These are phyloP conservation scores for Lamprotornis superbus DNA, from an alignment of 2,113 vertebrate species.

Conservation along the genomic window DNA sequence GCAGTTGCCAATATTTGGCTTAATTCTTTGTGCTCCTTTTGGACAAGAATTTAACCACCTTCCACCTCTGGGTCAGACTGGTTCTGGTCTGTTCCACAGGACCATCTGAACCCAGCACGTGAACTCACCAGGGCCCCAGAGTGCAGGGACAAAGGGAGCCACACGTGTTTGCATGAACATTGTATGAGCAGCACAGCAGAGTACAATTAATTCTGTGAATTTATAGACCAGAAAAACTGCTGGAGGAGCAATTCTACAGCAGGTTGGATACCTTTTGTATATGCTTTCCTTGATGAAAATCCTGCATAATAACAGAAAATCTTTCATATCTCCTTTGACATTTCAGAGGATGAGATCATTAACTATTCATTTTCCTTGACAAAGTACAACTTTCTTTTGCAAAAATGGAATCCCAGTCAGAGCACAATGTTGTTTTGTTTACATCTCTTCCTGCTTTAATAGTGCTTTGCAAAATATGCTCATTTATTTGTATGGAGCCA, in stretches of 20 bases:
- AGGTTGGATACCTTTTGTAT: neutral
- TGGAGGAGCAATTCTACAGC: neutral
- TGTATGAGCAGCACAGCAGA: neutral
- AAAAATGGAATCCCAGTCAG: conserved; percentile 45
- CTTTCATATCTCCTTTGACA: neutral
- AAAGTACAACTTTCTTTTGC: conserved; percentile 16
- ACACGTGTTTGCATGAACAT: accelerated
- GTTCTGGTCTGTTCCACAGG: neutral
- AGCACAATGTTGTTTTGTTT: conserved; percentile 32
- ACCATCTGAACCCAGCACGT: accelerated
- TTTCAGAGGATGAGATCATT: conserved; percentile 42
- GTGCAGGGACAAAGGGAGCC: neutral
- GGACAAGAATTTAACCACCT: neutral
- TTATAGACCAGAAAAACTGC: neutral
- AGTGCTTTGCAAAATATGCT: conserved; percentile 61
- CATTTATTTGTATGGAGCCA: conserved; percentile 66
- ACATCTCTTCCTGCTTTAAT: conserved; percentile 43
- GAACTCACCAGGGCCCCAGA: neutral
- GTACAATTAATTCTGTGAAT: neutral
- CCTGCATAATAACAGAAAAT: conserved; percentile 6
- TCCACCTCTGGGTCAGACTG: accelerated
- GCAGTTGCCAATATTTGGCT: neutral
- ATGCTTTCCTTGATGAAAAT: conserved; percentile 5
- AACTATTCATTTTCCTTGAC: conserved; percentile 59
- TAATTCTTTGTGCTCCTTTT: neutral